Evolutionary conservation across 2,888 invertebrate species (phyloP).

Genomic region (Nasonia oneida): DNA sequence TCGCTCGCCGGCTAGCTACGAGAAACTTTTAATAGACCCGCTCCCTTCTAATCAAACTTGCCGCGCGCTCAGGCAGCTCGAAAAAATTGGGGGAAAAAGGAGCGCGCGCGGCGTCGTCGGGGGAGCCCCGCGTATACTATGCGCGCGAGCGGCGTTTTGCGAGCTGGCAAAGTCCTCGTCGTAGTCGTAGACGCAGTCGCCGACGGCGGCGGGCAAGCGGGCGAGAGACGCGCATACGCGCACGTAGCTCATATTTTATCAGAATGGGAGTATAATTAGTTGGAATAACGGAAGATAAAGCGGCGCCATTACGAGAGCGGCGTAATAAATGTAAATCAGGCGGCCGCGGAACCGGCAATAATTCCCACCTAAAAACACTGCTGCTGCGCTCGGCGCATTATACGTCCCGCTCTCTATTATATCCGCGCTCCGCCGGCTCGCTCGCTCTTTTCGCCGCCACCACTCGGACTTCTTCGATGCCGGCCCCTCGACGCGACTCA

Average conservation of each 20-base stretch:
- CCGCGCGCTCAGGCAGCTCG: neutral
- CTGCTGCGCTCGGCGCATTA: constrained; percentile 71
- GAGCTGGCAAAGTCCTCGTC: neutral
- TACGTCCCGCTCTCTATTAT: constrained; percentile 69
- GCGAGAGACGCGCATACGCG: constrained; percentile 48
- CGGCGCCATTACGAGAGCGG: constrained; percentile 75
- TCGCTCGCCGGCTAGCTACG: neutral
- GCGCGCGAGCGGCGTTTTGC: neutral
- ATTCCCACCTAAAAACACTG: constrained; percentile 76
- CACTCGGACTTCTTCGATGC: neutral
- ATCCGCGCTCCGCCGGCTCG: constrained; percentile 61
- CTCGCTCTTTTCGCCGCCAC: neutral
- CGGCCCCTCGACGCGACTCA: constrained; percentile 63
- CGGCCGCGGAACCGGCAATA: constrained; percentile 75
- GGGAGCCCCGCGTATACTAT: neutral
- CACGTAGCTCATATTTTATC: constrained; percentile 74
- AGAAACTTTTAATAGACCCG: constrained; percentile 5
- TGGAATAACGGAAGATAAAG: constrained; percentile 77
- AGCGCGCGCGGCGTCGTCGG: neutral
- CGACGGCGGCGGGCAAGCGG: neutral
- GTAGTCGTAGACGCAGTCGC: neutral
- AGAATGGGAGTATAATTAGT: constrained; percentile 77
- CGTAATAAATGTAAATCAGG: constrained; percentile 78
- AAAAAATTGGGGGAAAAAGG: neutral
- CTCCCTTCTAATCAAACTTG: neutral